Evolutionary conservation across 2,888 invertebrate genomes (phyloP).

Genomic region (Acrobasis consociella): DNA sequence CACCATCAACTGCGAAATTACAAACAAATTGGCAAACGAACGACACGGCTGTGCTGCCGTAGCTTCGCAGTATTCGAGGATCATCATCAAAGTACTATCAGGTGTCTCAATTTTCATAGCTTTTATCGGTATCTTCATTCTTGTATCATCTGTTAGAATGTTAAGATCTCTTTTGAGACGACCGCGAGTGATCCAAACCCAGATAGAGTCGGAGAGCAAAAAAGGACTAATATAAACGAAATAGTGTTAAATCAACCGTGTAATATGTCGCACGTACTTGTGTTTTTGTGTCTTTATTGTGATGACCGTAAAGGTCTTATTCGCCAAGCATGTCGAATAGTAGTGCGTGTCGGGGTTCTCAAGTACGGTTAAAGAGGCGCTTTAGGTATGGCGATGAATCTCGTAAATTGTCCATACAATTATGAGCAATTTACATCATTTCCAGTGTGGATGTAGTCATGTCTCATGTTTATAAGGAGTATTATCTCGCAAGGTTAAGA

Average conservation of each 20-base stretch:
- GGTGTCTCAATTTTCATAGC: slow-evolving; percentile 58
- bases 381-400: slow-evolving; percentile 19
- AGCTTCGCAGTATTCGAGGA: slow-evolving; percentile 61
- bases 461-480: slow-evolving; percentile 5
- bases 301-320: slow-evolving; percentile 18
- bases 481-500: slow-evolving; percentile 9
- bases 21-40: slow-evolving; percentile 71
- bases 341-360: slow-evolving; percentile 19
- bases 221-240: slow-evolving; percentile 57
- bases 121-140: slow-evolving; percentile 53
- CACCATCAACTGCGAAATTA: slow-evolving; percentile 64
- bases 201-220: slow-evolving; percentile 66
- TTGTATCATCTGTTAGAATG: slow-evolving; percentile 51
- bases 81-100: slow-evolving; percentile 59
- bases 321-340: slow-evolving; percentile 18
- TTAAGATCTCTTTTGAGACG: slow-evolving; percentile 52
- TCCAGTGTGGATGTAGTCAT: slow-evolving; percentile 21
- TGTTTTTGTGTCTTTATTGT: slow-evolving; percentile 12
- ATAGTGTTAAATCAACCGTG: slow-evolving; percentile 21
- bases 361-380: slow-evolving; percentile 13
- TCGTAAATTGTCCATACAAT: slow-evolving; percentile 17
- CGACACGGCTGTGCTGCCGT: slow-evolving; percentile 69
- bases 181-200: slow-evolving; percentile 46
- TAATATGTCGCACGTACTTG: slow-evolving; percentile 15
- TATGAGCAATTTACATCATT: slow-evolving; percentile 20